Base-by-base conservation (phyloP, 2,888 invertebrate genomes). In the Tetheella fluctuosa region DNA sequence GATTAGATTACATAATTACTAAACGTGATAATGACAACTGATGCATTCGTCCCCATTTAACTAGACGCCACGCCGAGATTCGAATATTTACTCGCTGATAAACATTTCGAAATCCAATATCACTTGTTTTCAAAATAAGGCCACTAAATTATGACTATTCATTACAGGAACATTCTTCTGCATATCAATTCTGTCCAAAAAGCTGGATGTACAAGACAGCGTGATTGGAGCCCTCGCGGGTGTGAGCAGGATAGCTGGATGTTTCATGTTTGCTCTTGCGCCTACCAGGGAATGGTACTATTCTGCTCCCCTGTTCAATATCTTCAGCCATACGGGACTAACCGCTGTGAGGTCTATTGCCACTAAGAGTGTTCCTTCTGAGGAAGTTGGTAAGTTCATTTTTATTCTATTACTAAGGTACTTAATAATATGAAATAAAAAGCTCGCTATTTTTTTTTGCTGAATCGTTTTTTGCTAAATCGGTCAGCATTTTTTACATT, bases 341-440 rank as follows among this genome's bases (percentile, higher is more conserved):
- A 94, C 94, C n/a, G 94, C 94, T 1, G 87, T 94, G 59, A 83
- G 94, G 58, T 94, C 94, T 0, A 92, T 94, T 52, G 94, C 94
- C 4, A 93, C 94, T 0, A 94, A 94, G 72, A 86, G 92, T 67
- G 94, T 94, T 8, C 89, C 94, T 25, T 78, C 86, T 2, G 93
- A 94, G 67, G 94, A 94, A 90, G 84, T 94, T 66, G 94, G 94
- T 91, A 80, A 84, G 85, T 30, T 28, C 53, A 17, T 30, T 34
- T 17, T 30, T 30, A n/a, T 34, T 23, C 37, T 13, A 25, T 56
- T 34, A 25, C n/a, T n/a, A n/a, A n/a, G n/a, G n/a, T n/a, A n/a
- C n/a, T n/a, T n/a, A n/a, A n/a, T n/a, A n/a, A n/a, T n/a, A n/a
- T n/a, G n/a, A n/a, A n/a, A n/a, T n/a, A n/a, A n/a, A n/a, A n/a